A percentile compares a stretch with the other conserved stretches of the same genome.
phyloP scores from a whole-genome alignment of 1,140 invertebrate species.

The Drosophila pandora region DNA sequence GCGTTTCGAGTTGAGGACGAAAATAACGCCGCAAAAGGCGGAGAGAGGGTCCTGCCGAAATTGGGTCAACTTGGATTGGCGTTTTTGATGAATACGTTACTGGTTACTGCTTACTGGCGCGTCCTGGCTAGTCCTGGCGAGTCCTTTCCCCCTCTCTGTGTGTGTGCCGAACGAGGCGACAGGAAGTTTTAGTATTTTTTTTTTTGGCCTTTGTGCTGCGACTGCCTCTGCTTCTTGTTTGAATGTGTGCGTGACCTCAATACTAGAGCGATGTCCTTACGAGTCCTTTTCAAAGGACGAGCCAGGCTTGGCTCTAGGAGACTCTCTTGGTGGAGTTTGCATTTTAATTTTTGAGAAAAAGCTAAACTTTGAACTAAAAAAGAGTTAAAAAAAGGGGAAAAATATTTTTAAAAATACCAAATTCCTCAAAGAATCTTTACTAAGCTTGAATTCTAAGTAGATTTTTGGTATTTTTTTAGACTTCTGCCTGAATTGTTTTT shows the following conservation, averaged over 20 bases:
- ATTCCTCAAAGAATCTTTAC: too few relatives aligned
- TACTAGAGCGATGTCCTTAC: not conserved
- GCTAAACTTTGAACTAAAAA: too few relatives aligned
- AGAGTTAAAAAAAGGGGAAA: not conserved
- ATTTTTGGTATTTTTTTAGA: too few relatives aligned
- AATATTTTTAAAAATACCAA: too few relatives aligned
- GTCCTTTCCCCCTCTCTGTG: not conserved
- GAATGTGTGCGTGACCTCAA: slow-evolving; percentile 32
- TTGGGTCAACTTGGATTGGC: slow-evolving; percentile 73
- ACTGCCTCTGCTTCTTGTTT: not conserved
- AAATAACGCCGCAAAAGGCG: slow-evolving; percentile 24
- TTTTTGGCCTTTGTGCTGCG: slow-evolving; percentile 11
- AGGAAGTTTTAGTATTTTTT: slow-evolving; percentile 53
- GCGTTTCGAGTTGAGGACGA: slow-evolving; percentile 35
- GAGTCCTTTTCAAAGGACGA: not conserved
- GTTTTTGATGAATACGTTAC: slow-evolving; percentile 58
- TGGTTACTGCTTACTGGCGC: not conserved
- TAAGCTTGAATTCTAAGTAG: too few relatives aligned
- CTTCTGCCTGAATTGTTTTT: too few relatives aligned
- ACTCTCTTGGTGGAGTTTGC: too few relatives aligned
- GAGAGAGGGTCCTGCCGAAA: slow-evolving; percentile 19
- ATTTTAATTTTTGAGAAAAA: too few relatives aligned
- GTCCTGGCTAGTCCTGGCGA: not conserved
- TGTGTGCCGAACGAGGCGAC: slow-evolving; percentile 33
- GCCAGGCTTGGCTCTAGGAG: not conserved